These are phyloP conservation scores for Luperina nickerlii DNA, from an alignment of 2,888 invertebrate genomes.

Conservation along the genomic window DNA sequence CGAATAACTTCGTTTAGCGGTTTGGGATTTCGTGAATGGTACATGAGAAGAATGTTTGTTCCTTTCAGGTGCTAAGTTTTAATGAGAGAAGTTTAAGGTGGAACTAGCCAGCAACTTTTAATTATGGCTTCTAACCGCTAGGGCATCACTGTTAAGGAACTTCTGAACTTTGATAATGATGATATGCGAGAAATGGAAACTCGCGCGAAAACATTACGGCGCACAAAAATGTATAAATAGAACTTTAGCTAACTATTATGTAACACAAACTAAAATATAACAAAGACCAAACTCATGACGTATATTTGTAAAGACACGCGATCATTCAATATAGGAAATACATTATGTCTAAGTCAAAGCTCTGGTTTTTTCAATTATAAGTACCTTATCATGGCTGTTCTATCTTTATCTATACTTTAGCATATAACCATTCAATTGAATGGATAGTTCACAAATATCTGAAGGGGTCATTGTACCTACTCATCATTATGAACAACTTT, in stretches of 20 bases:
- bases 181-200: slow-evolving; percentile 74
- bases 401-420: slow-evolving; percentile 69
- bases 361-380: slow-evolving; percentile 13
- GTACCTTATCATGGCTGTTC: slow-evolving; percentile 64
- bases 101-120: slow-evolving; percentile 87
- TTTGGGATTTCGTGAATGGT: slow-evolving; percentile 76
- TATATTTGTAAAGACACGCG: slow-evolving; percentile 43
- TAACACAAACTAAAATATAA: slow-evolving; percentile 5
- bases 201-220: slow-evolving; percentile 64
- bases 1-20: slow-evolving; percentile 62
- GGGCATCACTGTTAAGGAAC: slow-evolving; percentile 76
- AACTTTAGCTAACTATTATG: slow-evolving; percentile 5
- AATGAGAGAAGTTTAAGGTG: slow-evolving; percentile 86
- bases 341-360: slow-evolving; percentile 19
- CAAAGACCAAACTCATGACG: slow-evolving; percentile 49
- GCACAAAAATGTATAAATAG: slow-evolving; percentile 48
- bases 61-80: slow-evolving; percentile 86
- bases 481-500: too few relatives aligned
- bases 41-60: slow-evolving; percentile 82
- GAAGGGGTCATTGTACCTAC: too few relatives aligned
- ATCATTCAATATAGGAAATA: slow-evolving; percentile 71
- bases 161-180: slow-evolving; percentile 80
- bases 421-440: slow-evolving; percentile 77
- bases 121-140: slow-evolving; percentile 83
- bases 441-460: slow-evolving; percentile 68